Conservation (phyloP, 2,797 vertebrate species). For the Acipenser transmontanus region DNA sequence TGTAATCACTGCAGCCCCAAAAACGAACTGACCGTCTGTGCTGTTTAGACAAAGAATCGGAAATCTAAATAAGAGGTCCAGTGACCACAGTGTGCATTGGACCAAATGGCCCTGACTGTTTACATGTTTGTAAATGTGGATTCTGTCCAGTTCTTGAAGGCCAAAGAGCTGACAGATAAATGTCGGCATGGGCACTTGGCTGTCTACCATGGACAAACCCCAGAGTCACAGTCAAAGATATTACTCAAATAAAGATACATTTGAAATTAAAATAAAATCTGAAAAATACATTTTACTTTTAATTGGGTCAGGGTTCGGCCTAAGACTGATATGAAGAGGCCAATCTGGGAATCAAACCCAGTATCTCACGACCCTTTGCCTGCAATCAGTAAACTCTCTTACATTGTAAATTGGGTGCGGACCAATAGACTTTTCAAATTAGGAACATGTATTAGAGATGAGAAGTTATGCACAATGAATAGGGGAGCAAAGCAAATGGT, state of each 20-base stretch:
- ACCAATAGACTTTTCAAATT: no score
- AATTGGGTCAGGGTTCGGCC: no score
- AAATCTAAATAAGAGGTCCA: constrained; percentile 33
- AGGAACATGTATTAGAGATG: no score
- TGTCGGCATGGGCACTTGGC: neutral
- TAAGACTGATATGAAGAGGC: no score
- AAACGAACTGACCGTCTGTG: neutral
- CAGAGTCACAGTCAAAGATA: constrained; percentile 9
- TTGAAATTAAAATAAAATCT: constrained; percentile 18
- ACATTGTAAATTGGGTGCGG: no score
- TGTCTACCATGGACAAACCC: neutral
- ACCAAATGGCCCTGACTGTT: constrained; percentile 31
- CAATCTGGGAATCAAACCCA: no score
- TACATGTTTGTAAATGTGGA: constrained; percentile 23
- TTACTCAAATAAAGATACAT: constrained; percentile 12
- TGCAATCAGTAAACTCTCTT: no score
- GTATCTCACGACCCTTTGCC: no score
- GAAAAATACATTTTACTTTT: neutral
- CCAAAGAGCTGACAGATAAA: neutral
- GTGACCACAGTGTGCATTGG: constrained; percentile 16
- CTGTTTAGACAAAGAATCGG: constrained; percentile 33
- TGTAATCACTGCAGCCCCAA: neutral
- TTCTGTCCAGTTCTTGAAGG: neutral
- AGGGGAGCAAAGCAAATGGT: no score
- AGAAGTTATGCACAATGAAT: no score